These are phyloP conservation scores for Montipora efflorescens DNA, from an alignment of 64 coral and sea anemone genomes.

Conservation along the genomic window DNA sequence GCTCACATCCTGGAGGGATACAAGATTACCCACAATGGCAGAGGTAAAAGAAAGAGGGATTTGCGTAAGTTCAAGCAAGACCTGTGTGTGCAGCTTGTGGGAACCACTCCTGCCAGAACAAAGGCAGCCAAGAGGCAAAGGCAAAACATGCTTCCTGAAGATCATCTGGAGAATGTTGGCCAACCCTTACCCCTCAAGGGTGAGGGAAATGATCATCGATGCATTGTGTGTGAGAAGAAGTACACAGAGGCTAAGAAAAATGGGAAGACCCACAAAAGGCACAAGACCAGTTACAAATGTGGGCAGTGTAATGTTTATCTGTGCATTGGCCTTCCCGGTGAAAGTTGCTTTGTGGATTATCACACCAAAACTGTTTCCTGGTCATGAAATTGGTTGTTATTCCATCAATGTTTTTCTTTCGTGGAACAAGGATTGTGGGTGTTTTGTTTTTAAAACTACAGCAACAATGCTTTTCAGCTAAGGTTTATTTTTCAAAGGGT, in stretches of 20 bases:
- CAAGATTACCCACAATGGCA: constrained; percentile 2
- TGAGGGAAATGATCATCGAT: background rate
- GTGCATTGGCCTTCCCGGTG: no score
- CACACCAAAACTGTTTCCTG: no score
- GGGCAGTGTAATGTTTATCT: no score
- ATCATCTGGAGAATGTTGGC: background rate
- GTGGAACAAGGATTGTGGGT: no score
- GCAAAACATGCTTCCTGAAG: background rate
- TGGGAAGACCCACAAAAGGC: no score
- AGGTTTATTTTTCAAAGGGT: background rate
- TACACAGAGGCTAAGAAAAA: no score
- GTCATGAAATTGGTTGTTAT: no score
- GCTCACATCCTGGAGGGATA: constrained; percentile 49
- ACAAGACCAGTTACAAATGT: no score
- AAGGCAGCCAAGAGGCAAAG: background rate
- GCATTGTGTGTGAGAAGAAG: no score
- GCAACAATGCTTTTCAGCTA: constrained; percentile 11
- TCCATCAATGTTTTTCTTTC: no score
- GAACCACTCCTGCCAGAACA: background rate
- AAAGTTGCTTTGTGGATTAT: no score
- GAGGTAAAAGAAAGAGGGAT: constrained; percentile 11
- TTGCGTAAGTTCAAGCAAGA: background rate
- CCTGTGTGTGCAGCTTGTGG: background rate
- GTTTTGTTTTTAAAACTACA: no score
- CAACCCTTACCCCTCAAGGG: background rate